Base-by-base conservation (phyloP, 2,888 invertebrate genomes). In the Elegia similella region DNA sequence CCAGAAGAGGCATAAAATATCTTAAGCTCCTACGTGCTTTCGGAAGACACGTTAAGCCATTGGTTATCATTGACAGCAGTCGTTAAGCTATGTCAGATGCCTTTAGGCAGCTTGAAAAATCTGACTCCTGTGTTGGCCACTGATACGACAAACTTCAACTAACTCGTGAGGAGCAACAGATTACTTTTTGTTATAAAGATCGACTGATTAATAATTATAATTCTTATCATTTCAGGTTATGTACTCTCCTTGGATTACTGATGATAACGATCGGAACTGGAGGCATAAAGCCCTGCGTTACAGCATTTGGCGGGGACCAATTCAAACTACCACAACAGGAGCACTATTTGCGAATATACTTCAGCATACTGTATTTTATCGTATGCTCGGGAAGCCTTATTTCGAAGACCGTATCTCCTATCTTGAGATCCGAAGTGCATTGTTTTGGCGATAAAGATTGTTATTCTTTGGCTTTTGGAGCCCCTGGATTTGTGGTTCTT, bases 221-320 rank as follows among this genome's bases (percentile, higher is more conserved):
- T 23, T 23, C 23, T 23, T 58, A 32, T 59, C 30, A 48, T 79
- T 80, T 10, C 82, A 94, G 94, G 65, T 68, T 86, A 55, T 92
- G 95, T 61, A 94, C 95, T 0, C 81, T 95, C 60, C 66, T 95
- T 16, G 96, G 95, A 0, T 82, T 97, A 29, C 75, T 94, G 12
- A 82, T 96, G 65, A 95, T 96, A 59, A 95, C 95, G 0, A 64
- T 95, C 3, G 96, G 96, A 1, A 95, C 96, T 0, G 96, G 96
- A 0, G 96, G 96, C 3, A 96, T 97, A 62, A 97, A 96, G 68
- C 96, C 96, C 0, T 96, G 96, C 76, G 96, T 96, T 0, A 92
- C 95, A 0, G 94, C 96, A 0, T 96, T 96, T 76, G 96, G 96
- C 2, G 96, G 96, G 0, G 96, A 97, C 80, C 96, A 96, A 78